Conservation (phyloP, 2,113 vertebrate genomes). For the Scomber japonicus region DNA sequence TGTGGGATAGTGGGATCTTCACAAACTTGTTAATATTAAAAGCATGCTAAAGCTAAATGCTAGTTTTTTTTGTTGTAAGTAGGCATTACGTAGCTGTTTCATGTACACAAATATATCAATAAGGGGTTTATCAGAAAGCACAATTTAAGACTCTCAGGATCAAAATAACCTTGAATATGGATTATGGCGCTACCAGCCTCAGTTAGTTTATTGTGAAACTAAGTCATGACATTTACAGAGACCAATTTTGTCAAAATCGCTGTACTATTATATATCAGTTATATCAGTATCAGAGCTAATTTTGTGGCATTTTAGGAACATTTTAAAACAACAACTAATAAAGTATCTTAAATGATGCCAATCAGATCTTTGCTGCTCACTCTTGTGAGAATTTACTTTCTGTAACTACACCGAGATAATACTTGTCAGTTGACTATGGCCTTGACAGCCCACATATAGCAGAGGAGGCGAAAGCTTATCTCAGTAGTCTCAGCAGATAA, state of each 20-base stretch:
- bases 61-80: constrained; percentile 36
- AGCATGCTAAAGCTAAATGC: constrained; percentile 68
- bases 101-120: constrained; percentile 45
- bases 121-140: constrained; percentile 80
- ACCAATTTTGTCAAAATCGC: neutral
- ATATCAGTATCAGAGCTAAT: neutral
- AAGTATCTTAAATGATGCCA: neutral
- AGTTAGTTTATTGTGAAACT: neutral
- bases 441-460: constrained; percentile 3
- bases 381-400: neutral
- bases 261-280: neutral
- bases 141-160: constrained; percentile 86
- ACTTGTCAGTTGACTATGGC: constrained; percentile 2
- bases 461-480: constrained; percentile 3
- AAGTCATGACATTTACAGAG: neutral
- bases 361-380: neutral
- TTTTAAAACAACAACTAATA: neutral
- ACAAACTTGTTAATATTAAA: constrained; percentile 36
- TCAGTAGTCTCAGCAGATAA: constrained; percentile 22
- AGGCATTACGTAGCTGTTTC: constrained; percentile 45
- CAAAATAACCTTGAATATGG: constrained; percentile 20
- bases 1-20: constrained; percentile 35
- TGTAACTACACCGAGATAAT: neutral
- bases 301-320: neutral
- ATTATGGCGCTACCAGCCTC: neutral